Percentiles rank a stretch among this genome's conserved stretches.
Evolutionary conservation across 2,113 vertebrate species (phyloP).

Genomic region (Castor canadensis): DNA sequence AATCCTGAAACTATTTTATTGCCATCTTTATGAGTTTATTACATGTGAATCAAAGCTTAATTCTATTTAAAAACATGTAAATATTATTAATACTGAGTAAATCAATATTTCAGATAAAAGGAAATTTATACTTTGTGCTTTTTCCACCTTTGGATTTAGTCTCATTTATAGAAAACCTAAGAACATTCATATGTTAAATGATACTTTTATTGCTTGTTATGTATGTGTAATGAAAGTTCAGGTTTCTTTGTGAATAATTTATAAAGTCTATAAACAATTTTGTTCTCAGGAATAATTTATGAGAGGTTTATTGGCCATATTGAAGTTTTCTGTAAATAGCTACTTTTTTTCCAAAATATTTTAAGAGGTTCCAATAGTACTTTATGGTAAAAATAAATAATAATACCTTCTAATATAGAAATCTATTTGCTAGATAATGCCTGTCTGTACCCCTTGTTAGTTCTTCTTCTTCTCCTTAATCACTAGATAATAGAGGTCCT

Average conservation of each 20-base stretch:
- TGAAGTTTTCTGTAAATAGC: slow-evolving; percentile 49
- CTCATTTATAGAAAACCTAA: slow-evolving; percentile 36
- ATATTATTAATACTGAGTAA: neutral
- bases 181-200: slow-evolving; percentile 27
- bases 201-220: slow-evolving; percentile 43
- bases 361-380: neutral
- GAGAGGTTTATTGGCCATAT: slow-evolving; percentile 34
- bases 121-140: neutral
- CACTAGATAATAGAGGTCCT: neutral
- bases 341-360: slow-evolving; percentile 5
- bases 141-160: neutral
- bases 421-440: neutral
- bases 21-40: neutral
- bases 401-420: neutral
- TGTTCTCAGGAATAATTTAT: slow-evolving; percentile 64
- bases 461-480: neutral
- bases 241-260: slow-evolving; percentile 64
- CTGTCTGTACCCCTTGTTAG: neutral
- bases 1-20: neutral
- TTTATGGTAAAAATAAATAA: neutral
- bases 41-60: neutral
- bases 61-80: neutral
- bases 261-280: slow-evolving; percentile 48
- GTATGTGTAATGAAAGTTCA: slow-evolving; percentile 42
- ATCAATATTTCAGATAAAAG: neutral